These are phyloP conservation scores for Drosophila trapezifrons DNA, from an alignment of 1,140 invertebrate genomes.

Conservation along the genomic window DNA sequence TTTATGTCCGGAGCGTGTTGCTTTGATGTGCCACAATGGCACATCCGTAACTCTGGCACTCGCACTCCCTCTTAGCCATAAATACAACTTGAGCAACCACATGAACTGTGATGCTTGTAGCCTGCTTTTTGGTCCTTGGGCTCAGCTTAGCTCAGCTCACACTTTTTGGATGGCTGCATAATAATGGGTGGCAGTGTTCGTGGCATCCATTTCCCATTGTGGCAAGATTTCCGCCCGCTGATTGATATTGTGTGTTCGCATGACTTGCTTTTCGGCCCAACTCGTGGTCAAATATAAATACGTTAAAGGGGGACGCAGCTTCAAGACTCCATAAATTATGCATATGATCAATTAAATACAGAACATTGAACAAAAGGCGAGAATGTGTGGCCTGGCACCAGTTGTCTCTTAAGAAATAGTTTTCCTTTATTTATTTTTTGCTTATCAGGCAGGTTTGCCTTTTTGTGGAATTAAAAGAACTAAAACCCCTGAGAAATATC, in stretches of 20 bases:
- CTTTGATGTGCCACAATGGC: constrained; percentile 41
- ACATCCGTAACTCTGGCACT: constrained; percentile 10
- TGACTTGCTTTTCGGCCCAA: constrained; percentile 14
- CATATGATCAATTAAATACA: constrained; percentile 46
- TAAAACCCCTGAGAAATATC: neutral
- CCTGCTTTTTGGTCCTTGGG: neutral
- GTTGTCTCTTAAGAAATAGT: constrained; percentile 5
- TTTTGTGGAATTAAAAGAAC: neutral
- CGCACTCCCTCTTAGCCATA: constrained; percentile 4
- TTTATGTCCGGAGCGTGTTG: constrained; percentile 41
- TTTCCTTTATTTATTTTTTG: constrained; percentile 1
- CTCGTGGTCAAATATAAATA: constrained; percentile 16
- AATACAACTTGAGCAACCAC: constrained; percentile 29
- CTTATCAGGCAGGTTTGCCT: neutral
- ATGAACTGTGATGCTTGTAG: constrained; percentile 20
- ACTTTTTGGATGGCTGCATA: neutral
- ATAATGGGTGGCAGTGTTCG: neutral
- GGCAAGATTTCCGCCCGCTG: constrained; percentile 29
- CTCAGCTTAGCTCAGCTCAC: neutral
- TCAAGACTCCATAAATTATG: constrained; percentile 26
- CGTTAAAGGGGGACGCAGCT: neutral
- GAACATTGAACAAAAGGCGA: constrained; percentile 34
- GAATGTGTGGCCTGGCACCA: constrained; percentile 1
- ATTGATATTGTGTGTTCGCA: constrained; percentile 35
- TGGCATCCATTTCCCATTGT: constrained; percentile 38